phyloP scores from a whole-genome alignment of 2,888 invertebrate species.

The Eledona agricola region DNA sequence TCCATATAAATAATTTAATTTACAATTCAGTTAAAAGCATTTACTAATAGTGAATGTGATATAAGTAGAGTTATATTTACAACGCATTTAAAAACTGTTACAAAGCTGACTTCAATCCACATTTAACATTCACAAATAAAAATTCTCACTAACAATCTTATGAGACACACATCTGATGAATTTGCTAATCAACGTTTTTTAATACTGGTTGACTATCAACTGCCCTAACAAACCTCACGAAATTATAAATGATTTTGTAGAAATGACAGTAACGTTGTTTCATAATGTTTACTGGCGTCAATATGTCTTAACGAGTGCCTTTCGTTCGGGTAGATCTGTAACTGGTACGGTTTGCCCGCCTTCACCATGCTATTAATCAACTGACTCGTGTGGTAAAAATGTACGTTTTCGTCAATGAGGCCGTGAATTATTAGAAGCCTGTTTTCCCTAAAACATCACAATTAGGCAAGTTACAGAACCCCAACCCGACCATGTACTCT shows the following conservation, averaged over 20 bases:
- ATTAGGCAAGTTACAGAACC: conserved; percentile 6
- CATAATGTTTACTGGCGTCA: conserved; percentile 96
- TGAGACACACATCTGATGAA: conserved; percentile 24
- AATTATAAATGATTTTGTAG: conserved; percentile 80
- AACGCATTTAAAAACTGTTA: conserved; percentile 31
- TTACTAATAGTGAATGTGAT: conserved; percentile 34
- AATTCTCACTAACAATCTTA: conserved; percentile 20
- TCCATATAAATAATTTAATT: conserved; percentile 53
- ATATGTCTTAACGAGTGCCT: conserved; percentile 93
- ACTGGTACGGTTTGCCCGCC: conserved; percentile 94
- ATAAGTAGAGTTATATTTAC: conserved; percentile 40
- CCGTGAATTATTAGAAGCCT: conserved; percentile 96
- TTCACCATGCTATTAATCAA: conserved; percentile 89
- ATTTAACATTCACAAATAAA: conserved; percentile 33
- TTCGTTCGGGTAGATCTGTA: conserved; percentile 96
- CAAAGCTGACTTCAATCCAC: conserved; percentile 34
- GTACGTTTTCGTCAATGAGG: conserved; percentile 98
- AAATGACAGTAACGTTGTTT: conserved; percentile 92
- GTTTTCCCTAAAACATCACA: conserved; percentile 72
- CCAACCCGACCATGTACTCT: conserved; percentile 70
- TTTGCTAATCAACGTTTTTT: conserved; percentile 27
- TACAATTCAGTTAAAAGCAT: conserved; percentile 47
- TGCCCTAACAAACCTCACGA: conserved; percentile 2
- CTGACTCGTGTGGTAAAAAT: conserved; percentile 95
- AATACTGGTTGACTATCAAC: conserved; percentile 37